phyloP scores from a whole-genome alignment of 1,140 invertebrate species.

The Drosophila mayri region DNA sequence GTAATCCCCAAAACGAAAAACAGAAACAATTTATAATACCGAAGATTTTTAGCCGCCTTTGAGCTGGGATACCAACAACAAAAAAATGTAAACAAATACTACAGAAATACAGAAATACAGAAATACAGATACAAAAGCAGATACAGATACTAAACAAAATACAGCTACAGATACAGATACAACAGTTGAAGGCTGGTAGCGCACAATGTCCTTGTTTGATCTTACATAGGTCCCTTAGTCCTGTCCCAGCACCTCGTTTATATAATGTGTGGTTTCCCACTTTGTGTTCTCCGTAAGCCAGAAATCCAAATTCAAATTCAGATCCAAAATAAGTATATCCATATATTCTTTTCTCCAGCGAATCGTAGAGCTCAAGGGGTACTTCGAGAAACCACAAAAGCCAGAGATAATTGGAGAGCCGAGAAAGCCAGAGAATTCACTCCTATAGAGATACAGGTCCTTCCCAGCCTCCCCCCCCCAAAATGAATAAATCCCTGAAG shows the following conservation, averaged over 20 bases:
- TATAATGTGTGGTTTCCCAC: conserved; percentile 8
- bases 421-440: conserved; percentile 14
- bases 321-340: conserved; percentile 3
- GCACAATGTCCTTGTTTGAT: conserved; percentile 36
- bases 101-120: background rate
- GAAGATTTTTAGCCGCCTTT: conserved; percentile 44
- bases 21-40: conserved; percentile 40
- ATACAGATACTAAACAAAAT: background rate
- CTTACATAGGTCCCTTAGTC: conserved; percentile 8
- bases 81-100: background rate
- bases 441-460: conserved; percentile 11
- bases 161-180: conserved; percentile 2
- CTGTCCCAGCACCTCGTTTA: conserved; percentile 17
- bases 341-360: conserved; percentile 58
- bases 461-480: background rate
- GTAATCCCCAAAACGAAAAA: conserved; percentile 11
- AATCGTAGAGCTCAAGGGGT: conserved; percentile 57
- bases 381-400: conserved; percentile 35
- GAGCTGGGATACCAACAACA: conserved; percentile 26
- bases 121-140: background rate
- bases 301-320: conserved; percentile 1
- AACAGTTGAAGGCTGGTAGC: conserved; percentile 13
- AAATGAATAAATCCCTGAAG: conserved; percentile 19
- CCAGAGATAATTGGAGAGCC: conserved; percentile 24
- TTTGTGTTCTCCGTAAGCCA: conserved; percentile 14